Evolutionary conservation across 2,113 vertebrate species (phyloP).

Genomic region (Prionailurus bengalensis): DNA sequence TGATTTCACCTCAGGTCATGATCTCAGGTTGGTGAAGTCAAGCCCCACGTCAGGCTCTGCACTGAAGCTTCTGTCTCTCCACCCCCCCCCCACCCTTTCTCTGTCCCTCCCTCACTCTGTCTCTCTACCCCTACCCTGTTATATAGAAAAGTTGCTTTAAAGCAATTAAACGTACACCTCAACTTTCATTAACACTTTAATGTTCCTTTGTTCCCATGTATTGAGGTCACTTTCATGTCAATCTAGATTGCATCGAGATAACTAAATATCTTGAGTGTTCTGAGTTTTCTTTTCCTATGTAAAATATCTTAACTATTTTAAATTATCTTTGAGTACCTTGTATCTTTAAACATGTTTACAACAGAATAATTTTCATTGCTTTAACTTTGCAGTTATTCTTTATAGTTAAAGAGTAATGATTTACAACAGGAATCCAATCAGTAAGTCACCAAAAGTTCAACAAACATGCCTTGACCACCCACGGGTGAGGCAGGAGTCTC

Average conservation of each 20-base stretch:
- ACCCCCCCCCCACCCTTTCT: too few relatives aligned
- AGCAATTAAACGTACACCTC: not conserved
- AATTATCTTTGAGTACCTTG: constrained; percentile 59
- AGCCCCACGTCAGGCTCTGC: too few relatives aligned
- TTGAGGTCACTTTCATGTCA: not conserved
- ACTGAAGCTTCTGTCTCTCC: too few relatives aligned
- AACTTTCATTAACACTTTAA: constrained; percentile 38
- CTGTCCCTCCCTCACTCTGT: not conserved
- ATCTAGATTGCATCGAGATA: constrained; percentile 27
- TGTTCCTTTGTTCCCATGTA: constrained; percentile 31
- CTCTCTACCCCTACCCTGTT: too few relatives aligned
- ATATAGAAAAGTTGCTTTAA: constrained; percentile 32
- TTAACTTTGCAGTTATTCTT: constrained; percentile 87
- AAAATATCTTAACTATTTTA: constrained; percentile 64
- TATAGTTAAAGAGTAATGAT: constrained; percentile 88
- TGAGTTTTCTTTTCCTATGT: constrained; percentile 58
- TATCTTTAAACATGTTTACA: constrained; percentile 71
- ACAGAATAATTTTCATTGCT: constrained; percentile 79
- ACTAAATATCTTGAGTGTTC: constrained; percentile 57
- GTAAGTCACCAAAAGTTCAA: constrained; percentile 76
- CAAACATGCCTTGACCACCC: constrained; percentile 39
- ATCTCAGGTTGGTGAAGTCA: too few relatives aligned
- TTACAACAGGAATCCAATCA: constrained; percentile 84
- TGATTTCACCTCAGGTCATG: too few relatives aligned
- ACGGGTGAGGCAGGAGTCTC: constrained; percentile 49